Base-by-base conservation (phyloP, 2,888 invertebrate genomes). In the Lycaena phlaeas region DNA sequence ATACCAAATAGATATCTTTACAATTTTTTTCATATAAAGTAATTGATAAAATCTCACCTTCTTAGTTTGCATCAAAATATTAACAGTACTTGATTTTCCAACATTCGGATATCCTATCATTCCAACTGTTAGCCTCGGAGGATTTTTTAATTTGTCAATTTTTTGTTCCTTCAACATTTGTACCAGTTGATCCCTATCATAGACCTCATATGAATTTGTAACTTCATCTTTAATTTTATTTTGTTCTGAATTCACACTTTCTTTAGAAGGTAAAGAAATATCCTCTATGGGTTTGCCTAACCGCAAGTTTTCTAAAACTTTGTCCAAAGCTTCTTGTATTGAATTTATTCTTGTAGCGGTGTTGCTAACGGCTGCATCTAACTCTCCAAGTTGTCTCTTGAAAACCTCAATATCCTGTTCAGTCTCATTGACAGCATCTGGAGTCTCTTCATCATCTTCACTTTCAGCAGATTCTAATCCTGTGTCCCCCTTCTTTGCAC, bases 41-140 rank as follows among this genome's bases (percentile, higher is more conserved):
- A n/a, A n/a, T n/a, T n/a, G n/a, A n/a, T n/a, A n/a, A n/a, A n/a
- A n/a, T n/a, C n/a, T n/a, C 36, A 92, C 92, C 79, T 93, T 93
- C 60, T 93, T 98, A 22, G 88, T 88, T 51, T 90, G 89, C 75
- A 98, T 87, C 34, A 99, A 71, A 11, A 96, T 88, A 85, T 99
- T 99, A 44, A 99, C 97, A 5, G 98, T 97, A 45, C 98, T 98
- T 72, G 98, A 98, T 76, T 99, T 99, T n/a, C 99, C 99, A 1
- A 99, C 99, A 86, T 99, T 99, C 0, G 99, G 99, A 81, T 99
- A 99, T 1, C 99, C 99, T 43, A 99, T 97, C 70, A 97, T 87
- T 4, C 97, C 97, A 43, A 97, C 89, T n/a, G 94, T 94, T 4
- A 92, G 87, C 18, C 91, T 64, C n/a, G 78, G 79, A 1, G 77